Percentiles rank a stretch among this genome's conserved stretches.
Evolutionary conservation across 1,140 invertebrate genomes (phyloP).

Genomic region (Pentalonia nigronervosa): DNA sequence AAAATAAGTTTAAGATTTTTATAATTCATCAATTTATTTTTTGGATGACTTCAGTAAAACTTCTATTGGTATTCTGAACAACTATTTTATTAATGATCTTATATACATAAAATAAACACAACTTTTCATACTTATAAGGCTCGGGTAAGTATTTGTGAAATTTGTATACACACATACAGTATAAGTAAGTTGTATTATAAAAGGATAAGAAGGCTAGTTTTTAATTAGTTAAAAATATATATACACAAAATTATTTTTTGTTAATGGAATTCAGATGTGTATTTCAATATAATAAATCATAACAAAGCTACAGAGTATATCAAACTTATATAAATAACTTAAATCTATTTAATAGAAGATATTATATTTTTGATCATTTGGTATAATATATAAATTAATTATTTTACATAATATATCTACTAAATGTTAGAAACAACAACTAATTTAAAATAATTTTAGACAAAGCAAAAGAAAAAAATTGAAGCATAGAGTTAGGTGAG

Average conservation of each 20-base stretch:
- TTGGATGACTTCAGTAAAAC: not conserved
- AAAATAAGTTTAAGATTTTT: not conserved
- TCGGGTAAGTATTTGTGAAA: not conserved
- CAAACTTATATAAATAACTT: not conserved
- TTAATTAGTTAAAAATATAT: not conserved
- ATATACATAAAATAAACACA: not conserved
- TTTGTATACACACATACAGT: not conserved
- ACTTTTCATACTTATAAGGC: not conserved
- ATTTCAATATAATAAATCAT: conserved; percentile 3
- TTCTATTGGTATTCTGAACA: no score
- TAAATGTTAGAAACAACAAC: not conserved
- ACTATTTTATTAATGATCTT: not conserved
- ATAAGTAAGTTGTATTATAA: not conserved
- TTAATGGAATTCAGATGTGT: not conserved
- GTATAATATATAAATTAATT: conserved; percentile 3
- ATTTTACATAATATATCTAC: no score
- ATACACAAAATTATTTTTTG: conserved; percentile 20
- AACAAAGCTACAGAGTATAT: conserved; percentile 15
- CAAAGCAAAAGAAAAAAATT: conserved; percentile 31
- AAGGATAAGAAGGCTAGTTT: conserved; percentile 8
- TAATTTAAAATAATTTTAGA: not conserved
- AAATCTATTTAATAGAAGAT: not conserved
- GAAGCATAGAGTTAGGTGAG: conserved; percentile 19
- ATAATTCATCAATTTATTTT: not conserved
- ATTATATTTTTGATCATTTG: not conserved